Base-by-base conservation (phyloP, 2,888 invertebrate genomes). In the Sphaeridia pumilis region DNA sequence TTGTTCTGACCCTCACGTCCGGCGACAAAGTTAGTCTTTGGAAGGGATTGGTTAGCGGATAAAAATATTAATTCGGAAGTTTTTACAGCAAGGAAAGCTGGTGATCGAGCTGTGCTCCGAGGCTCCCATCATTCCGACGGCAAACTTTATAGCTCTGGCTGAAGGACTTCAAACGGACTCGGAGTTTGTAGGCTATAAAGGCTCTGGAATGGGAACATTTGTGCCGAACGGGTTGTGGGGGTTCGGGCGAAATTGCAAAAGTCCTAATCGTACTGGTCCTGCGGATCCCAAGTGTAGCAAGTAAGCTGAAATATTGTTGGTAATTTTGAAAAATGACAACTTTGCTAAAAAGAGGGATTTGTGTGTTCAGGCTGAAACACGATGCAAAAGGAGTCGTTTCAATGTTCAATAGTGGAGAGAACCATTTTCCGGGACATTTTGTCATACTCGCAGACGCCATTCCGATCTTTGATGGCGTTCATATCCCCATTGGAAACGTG, bases 401-500 rank as follows among this genome's bases (percentile, higher is more conserved):
- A 4, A 35, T 56, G 24, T n/a, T 49, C 2, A 52, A 45, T 22
- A 36, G 36, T 28, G 56, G 56, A 10, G 31, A 36, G 2, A 41
- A 46, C 28, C 24, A 25, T 1, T 38, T 27, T 25, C 38, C 49
- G 17, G 38, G 42, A 4, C 53, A 56, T 35, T 56, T 49, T 17
- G 27, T 49, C 36, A 56, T 56, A 14, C 36, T 43, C 3, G 56
- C 53, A 1, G 21, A 24, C 12, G 42, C 49, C 25, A 31, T 56
- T n/a, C 34, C 41, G 21, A 46, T 47, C 7, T 24, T 56, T 21
- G 44, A 56, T 24, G 42, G 41, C n/a, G 21, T 46, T 20, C 36
- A 56, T 24, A 27, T 56, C 7, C 49, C 56, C 14, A 53, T 56
- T 45, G 56, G 56, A 3, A 34, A 27, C 27, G 56, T 56, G 26